Evolutionary conservation across 2,113 vertebrate species (phyloP).

Genomic region (Otis tarda): DNA sequence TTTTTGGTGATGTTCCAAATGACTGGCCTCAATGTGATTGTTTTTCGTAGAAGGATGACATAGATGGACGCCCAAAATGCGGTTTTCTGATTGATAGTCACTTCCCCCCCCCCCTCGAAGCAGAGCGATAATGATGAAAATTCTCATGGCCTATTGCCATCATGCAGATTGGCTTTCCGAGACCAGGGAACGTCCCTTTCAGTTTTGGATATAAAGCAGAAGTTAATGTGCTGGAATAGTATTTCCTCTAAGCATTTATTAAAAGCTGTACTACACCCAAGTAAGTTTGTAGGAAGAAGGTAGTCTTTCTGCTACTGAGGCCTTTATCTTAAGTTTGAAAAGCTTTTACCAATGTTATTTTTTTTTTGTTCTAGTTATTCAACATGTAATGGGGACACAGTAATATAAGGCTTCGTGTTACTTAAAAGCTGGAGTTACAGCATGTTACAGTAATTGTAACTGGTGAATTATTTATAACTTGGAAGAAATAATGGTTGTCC

Average conservation of each 20-base stretch:
- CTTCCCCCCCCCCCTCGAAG: neutral
- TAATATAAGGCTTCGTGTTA: neutral
- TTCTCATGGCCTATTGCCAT: neutral
- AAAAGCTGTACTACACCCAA: neutral
- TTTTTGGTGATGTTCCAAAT: neutral
- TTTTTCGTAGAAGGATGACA: neutral
- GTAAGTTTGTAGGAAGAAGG: neutral
- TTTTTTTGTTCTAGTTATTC: conserved; percentile 55
- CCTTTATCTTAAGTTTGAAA: conserved; percentile 32
- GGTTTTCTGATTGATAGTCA: neutral
- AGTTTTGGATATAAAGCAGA: neutral
- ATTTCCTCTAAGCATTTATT: neutral
- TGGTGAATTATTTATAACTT: conserved; percentile 32
- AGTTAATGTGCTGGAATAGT: neutral
- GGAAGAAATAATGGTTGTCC: conserved; percentile 8
- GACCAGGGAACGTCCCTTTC: neutral
- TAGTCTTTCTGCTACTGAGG: conserved; percentile 18
- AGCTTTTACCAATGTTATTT: conserved; percentile 34
- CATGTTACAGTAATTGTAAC: neutral
- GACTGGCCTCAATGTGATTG: neutral
- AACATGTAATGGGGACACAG: neutral
- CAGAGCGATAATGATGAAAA: neutral
- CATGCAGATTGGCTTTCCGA: neutral
- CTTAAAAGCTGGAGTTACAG: conserved; percentile 15
- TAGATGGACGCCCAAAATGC: neutral